Evolutionary conservation across 2,113 vertebrate genomes (phyloP).

Genomic region (Mustela lutreola): DNA sequence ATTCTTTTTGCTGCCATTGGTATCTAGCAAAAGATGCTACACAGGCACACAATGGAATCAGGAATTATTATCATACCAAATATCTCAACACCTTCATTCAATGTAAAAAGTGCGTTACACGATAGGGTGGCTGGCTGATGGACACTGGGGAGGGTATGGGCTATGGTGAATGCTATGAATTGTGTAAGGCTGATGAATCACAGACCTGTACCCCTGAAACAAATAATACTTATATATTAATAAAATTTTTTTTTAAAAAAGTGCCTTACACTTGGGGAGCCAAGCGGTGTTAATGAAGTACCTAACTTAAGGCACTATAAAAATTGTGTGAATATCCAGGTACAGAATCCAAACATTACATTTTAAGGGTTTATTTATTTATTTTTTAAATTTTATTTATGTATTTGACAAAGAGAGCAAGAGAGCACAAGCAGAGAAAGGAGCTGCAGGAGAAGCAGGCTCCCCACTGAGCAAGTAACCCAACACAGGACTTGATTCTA

Average conservation of each 20-base stretch:
- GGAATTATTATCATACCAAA: neutral
- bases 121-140: no score
- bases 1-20: neutral
- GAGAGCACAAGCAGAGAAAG: no score
- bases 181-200: no score
- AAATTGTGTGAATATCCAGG: neutral
- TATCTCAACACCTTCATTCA: neutral
- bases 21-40: neutral
- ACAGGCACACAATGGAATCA: neutral
- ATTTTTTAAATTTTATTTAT: no score
- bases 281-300: neutral
- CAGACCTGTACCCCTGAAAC: no score
- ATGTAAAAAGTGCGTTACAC: neutral
- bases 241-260: neutral
- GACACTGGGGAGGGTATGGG: no score
- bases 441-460: no score
- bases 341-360: neutral
- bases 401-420: no score
- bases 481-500: no score
- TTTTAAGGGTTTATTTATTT: neutral
- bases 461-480: no score
- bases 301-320: neutral
- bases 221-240: no score
- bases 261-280: neutral
- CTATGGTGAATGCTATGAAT: no score